These are phyloP conservation scores for Microtus montanus DNA, from an alignment of 2,113 vertebrate genomes.

Conservation along the genomic window DNA sequence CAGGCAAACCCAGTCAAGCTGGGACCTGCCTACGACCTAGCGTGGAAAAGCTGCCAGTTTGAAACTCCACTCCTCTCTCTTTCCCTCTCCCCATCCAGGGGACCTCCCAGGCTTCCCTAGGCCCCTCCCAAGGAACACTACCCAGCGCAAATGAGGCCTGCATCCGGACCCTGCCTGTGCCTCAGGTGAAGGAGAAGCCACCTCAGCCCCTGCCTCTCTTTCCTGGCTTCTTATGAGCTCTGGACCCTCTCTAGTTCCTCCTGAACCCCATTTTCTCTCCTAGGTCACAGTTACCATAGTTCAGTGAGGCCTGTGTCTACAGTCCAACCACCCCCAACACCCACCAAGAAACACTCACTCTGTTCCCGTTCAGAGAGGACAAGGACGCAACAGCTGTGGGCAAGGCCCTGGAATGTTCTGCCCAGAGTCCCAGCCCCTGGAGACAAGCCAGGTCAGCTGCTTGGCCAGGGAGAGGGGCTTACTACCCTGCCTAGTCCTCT, in stretches of 20 bases:
- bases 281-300: neutral
- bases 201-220: neutral
- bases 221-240: neutral
- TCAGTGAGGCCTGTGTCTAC: neutral
- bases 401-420: neutral
- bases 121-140: neutral
- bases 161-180: neutral
- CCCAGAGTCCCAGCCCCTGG: slow-evolving; percentile 13
- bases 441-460: slow-evolving; percentile 9
- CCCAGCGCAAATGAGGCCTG: neutral
- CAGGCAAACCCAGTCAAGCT: slow-evolving; percentile 56
- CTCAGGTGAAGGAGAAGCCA: neutral
- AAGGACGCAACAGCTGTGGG: slow-evolving; percentile 3
- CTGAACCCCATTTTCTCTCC: neutral
- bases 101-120: slow-evolving; percentile 8
- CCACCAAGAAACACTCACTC: neutral
- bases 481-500: neutral
- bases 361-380: neutral
- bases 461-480: neutral
- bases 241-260: neutral
- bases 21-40: slow-evolving; percentile 58
- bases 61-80: neutral
- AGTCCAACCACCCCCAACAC: neutral
- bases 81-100: neutral
- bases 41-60: neutral